Percentiles rank a stretch among this genome's conserved stretches.
Evolutionary conservation across 2,888 invertebrate genomes (phyloP).

Genomic region (Diplolepis rosae): DNA sequence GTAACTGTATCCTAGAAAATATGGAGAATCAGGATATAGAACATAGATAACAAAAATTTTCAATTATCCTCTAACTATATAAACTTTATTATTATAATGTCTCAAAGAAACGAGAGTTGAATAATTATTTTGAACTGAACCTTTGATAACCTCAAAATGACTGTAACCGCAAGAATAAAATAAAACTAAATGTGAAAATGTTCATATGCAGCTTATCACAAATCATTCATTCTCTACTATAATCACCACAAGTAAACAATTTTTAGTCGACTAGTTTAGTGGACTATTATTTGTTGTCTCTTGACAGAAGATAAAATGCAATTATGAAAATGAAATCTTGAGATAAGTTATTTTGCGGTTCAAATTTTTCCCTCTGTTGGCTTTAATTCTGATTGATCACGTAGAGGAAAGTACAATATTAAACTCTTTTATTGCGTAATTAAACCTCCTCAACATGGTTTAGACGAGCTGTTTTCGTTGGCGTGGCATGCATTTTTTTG

Average conservation of each 20-base stretch:
- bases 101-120: background rate
- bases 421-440: constrained; percentile 7
- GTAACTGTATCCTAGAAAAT: constrained; percentile 23
- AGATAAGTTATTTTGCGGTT: constrained; percentile 16
- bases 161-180: too few species aligned
- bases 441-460: background rate
- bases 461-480: background rate
- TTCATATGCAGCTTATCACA: too few species aligned
- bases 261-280: too few species aligned
- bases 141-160: too few species aligned
- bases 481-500: constrained; percentile 3
- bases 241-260: too few species aligned
- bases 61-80: constrained; percentile 4
- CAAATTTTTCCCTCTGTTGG: constrained; percentile 3
- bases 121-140: too few species aligned
- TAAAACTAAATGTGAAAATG: too few species aligned
- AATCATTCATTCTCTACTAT: too few species aligned
- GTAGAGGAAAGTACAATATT: background rate
- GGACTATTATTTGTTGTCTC: constrained; percentile 23
- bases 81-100: background rate
- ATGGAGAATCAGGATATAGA: constrained; percentile 1
- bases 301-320: constrained; percentile 9
- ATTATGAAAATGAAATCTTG: constrained; percentile 27
- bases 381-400: background rate
- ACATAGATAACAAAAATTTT: constrained; percentile 16